Percentiles rank a stretch among this genome's conserved stretches.
phyloP scores from a whole-genome alignment of 2,113 vertebrate genomes.

The Pseudorhombus dupliciocellatus region DNA sequence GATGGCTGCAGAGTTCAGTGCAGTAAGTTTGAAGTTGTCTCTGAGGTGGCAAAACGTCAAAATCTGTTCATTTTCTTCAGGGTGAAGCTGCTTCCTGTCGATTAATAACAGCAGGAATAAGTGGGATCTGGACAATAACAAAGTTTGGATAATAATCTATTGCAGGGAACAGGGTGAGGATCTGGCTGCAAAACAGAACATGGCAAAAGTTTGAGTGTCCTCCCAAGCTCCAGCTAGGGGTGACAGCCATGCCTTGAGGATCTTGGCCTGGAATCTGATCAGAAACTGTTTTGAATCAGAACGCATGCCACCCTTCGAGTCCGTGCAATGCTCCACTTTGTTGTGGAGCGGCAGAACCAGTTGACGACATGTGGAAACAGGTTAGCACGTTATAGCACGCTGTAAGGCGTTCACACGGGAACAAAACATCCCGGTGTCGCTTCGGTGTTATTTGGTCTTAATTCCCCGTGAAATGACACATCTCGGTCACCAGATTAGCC shows the following conservation, averaged over 20 bases:
- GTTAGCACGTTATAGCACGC: slow-evolving; percentile 26
- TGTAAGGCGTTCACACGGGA: slow-evolving; percentile 42
- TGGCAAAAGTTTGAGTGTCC: not conserved
- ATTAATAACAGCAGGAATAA: not conserved
- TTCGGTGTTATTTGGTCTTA: not conserved
- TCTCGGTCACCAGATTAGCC: not conserved
- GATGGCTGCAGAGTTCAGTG: no score
- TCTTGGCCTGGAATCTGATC: not conserved
- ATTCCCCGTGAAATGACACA: not conserved
- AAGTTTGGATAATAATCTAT: not conserved
- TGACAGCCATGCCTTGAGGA: not conserved
- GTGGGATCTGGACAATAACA: not conserved
- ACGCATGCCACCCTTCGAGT: not conserved
- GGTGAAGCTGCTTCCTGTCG: not conserved
- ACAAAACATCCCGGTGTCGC: not conserved
- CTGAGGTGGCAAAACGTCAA: not conserved
- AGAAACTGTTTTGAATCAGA: not conserved
- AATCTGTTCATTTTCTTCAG: slow-evolving; percentile 12
- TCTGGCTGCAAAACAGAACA: not conserved
- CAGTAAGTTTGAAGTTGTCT: no score
- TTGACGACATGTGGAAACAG: slow-evolving; percentile 68
- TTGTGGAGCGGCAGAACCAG: slow-evolving; percentile 46
- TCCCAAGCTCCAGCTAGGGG: not conserved
- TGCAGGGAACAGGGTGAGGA: not conserved
- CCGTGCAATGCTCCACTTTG: not conserved